Percentiles rank a stretch among this genome's conserved stretches.
phyloP scores from a whole-genome alignment of 2,797 vertebrate genomes.

The Mus minutoides region DNA sequence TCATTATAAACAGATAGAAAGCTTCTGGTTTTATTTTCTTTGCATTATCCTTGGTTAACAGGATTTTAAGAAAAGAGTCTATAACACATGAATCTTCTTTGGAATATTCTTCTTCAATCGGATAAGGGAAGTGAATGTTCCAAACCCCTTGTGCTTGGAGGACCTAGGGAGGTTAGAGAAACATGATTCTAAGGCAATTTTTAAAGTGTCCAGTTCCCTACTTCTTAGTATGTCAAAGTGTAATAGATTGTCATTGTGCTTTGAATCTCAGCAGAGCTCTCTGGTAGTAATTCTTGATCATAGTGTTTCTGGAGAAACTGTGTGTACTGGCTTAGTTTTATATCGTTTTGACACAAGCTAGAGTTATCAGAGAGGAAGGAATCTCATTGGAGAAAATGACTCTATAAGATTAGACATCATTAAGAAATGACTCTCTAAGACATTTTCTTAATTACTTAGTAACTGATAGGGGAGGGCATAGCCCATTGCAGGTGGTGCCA shows the following conservation, averaged over 20 bases:
- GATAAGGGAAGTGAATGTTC: background rate
- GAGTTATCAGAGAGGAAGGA: background rate
- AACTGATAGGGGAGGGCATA: background rate
- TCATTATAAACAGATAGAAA: background rate
- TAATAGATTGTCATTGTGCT: background rate
- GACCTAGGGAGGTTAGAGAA: background rate
- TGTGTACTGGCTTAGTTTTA: background rate
- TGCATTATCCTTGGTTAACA: background rate
- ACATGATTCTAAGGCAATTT: background rate
- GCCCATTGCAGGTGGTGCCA: background rate
- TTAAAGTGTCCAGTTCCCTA: background rate
- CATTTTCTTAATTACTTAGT: background rate
- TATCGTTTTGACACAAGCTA: background rate
- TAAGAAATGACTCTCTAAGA: too few species aligned
- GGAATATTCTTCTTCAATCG: background rate
- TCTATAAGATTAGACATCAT: too few species aligned
- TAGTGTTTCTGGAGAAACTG: background rate
- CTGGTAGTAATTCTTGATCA: background rate
- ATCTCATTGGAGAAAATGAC: background rate
- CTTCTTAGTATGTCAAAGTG: background rate
- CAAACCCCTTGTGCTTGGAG: background rate
- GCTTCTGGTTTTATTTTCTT: background rate
- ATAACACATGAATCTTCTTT: background rate
- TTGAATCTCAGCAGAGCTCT: background rate
- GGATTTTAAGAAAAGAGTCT: background rate